Percentiles rank a stretch among this genome's conserved stretches.
Conservation (phyloP, 2,113 vertebrate genomes). For the human region DNA sequence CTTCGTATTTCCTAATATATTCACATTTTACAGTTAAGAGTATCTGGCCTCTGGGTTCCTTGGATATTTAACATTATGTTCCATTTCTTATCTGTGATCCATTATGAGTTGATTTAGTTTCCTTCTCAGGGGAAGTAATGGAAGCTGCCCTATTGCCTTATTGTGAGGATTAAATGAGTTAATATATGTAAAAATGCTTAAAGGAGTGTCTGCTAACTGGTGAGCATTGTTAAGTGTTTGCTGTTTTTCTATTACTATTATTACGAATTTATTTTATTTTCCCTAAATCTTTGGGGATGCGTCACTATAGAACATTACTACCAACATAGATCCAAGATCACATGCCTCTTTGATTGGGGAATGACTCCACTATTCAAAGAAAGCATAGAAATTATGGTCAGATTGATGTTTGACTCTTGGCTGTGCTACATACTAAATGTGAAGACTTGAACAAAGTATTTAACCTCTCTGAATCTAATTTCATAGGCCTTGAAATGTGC, state of each 20-base stretch:
- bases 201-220: not conserved
- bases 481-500: not conserved
- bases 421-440: not conserved
- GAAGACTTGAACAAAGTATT: not conserved
- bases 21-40: not conserved
- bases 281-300: not conserved
- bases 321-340: not conserved
- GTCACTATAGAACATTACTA: not conserved
- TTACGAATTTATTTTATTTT: not conserved
- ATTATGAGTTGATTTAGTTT: not conserved
- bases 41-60: not conserved
- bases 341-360: not conserved
- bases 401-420: not conserved
- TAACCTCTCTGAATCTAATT: not conserved
- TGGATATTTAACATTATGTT: not conserved
- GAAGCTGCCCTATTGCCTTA: not conserved
- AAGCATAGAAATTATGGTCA: not conserved
- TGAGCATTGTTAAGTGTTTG: not conserved
- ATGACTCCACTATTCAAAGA: not conserved
- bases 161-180: not conserved
- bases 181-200: not conserved
- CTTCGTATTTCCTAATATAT: not conserved
- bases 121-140: not conserved
- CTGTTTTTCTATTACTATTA: not conserved
- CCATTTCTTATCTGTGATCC: not conserved